Evolutionary conservation across 1,140 invertebrate species (phyloP).

Genomic region (Zophobas atratus): DNA sequence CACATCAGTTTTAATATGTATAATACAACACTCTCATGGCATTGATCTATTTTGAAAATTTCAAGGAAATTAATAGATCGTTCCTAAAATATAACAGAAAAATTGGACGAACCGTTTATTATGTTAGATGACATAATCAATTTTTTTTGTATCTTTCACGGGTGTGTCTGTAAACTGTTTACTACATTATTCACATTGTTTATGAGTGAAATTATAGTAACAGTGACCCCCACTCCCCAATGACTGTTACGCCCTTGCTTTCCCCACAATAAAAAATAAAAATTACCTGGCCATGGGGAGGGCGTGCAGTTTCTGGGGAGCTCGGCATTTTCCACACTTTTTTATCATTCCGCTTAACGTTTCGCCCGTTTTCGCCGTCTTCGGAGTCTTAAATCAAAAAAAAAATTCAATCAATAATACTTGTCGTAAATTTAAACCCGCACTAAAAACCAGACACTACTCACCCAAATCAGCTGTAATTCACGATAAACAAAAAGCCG

Average conservation of each 20-base stretch:
- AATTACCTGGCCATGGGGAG: slow-evolving; percentile 3
- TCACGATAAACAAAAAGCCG: neutral
- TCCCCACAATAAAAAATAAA: neutral
- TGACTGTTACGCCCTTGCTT: neutral
- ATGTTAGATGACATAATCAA: too few relatives aligned
- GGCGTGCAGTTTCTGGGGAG: slow-evolving; percentile 1
- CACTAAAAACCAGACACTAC: neutral
- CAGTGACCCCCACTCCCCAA: too few relatives aligned
- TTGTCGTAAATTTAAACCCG: neutral
- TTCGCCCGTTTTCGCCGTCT: slow-evolving; percentile 8
- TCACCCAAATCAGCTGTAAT: neutral
- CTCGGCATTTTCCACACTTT: slow-evolving; percentile 21
- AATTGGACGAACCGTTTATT: too few relatives aligned
- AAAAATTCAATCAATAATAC: slow-evolving; percentile 8
- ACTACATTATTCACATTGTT: too few relatives aligned
- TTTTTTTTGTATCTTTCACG: too few relatives aligned
- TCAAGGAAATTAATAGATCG: too few relatives aligned
- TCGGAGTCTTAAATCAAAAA: neutral
- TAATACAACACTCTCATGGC: too few relatives aligned
- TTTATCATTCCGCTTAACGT: slow-evolving; percentile 14
- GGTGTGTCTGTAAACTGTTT: too few relatives aligned
- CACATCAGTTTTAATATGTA: too few relatives aligned
- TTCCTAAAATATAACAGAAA: too few relatives aligned
- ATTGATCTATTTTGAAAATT: too few relatives aligned
- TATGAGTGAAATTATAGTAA: too few relatives aligned